Percentiles rank a stretch among this genome's conserved stretches.
phyloP scores from a whole-genome alignment of 2,113 vertebrate species.

The Gymnarchus niloticus region DNA sequence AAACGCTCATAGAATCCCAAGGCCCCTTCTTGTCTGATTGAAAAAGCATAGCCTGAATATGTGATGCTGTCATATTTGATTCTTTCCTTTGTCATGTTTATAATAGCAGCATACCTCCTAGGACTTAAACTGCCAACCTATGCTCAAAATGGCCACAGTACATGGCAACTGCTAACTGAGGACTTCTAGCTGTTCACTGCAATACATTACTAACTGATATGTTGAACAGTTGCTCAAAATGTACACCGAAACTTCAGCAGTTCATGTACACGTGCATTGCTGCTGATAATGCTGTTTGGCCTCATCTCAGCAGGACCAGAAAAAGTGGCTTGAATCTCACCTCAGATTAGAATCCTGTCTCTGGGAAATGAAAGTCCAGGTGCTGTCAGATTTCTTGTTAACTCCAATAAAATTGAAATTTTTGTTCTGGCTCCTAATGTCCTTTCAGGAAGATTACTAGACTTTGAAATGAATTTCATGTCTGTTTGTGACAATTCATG shows the following conservation, averaged over 20 bases:
- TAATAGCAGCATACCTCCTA: background rate
- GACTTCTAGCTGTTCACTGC: too few species aligned
- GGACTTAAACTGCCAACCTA: background rate
- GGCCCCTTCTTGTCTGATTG: background rate
- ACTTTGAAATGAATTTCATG: constrained; percentile 7
- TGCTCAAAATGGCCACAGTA: too few species aligned
- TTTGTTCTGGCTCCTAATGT: background rate
- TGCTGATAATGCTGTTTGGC: background rate
- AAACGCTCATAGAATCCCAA: background rate
- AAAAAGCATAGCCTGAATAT: background rate
- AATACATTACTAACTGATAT: background rate
- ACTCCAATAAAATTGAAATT: background rate
- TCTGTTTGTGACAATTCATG: background rate
- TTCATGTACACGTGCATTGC: background rate
- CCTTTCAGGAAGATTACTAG: background rate
- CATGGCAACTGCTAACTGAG: background rate
- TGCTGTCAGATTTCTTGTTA: constrained; percentile 9
- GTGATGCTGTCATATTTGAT: background rate
- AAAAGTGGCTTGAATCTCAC: background rate
- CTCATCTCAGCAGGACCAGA: background rate
- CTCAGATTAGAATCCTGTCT: constrained; percentile 2
- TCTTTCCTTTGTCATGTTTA: background rate
- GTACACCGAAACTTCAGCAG: background rate
- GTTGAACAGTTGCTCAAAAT: background rate
- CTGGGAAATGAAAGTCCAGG: background rate